These are phyloP conservation scores for Amblyteles armatorius DNA, from an alignment of 2,888 invertebrate species.

Conservation along the genomic window DNA sequence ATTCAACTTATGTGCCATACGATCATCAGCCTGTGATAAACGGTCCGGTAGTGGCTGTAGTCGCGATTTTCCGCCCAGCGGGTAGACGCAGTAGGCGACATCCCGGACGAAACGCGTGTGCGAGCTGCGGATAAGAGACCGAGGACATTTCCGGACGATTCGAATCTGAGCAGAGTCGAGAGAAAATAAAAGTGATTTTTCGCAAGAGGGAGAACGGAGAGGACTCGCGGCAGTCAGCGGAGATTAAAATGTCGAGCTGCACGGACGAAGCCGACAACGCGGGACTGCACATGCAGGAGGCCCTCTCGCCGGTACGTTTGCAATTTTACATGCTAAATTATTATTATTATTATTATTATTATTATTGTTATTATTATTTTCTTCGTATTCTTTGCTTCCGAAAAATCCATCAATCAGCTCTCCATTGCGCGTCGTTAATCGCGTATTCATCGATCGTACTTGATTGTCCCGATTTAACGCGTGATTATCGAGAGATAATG, in stretches of 20 bases:
- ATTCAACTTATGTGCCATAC: constrained; percentile 82
- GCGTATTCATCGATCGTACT: constrained; percentile 39
- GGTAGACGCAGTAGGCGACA: constrained; percentile 37
- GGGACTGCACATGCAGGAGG: constrained; percentile 83
- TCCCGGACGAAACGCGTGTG: constrained; percentile 6
- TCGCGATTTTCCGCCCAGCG: constrained; percentile 29
- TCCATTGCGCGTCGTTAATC: constrained; percentile 34
- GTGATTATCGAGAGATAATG: constrained; percentile 5
- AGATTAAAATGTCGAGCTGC: constrained; percentile 83
- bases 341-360: not conserved
- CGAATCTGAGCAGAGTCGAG: constrained; percentile 4
- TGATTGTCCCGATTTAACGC: constrained; percentile 38
- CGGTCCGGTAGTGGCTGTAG: constrained; percentile 67
- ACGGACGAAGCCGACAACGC: constrained; percentile 82
- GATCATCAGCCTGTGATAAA: constrained; percentile 82
- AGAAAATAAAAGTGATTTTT: constrained; percentile 25
- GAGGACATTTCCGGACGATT: not conserved
- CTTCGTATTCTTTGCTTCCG: not conserved
- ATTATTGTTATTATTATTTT: not conserved
- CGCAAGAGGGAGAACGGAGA: constrained; percentile 51
- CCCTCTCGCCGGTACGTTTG: constrained; percentile 83
- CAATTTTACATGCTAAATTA: not conserved
- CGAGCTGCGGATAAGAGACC: constrained; percentile 18
- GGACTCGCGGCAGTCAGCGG: constrained; percentile 62
- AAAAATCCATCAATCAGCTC: constrained; percentile 41